Base-by-base conservation (phyloP, 23 tunicate species). In the Botrylloides violaceus region DNA sequence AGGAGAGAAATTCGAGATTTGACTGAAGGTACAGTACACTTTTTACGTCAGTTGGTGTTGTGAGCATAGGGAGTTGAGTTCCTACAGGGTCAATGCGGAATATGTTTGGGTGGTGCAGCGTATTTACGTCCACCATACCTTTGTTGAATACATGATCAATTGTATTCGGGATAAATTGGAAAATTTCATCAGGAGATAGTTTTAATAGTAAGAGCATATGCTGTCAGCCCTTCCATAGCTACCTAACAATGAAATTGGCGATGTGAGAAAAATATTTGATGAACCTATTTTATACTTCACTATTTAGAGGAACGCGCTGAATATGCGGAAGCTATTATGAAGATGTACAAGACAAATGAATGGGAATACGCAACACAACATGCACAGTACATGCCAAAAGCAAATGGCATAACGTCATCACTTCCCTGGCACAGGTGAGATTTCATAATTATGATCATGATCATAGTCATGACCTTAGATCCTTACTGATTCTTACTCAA, bases 341-440 rank as follows among this genome's bases (percentile, higher is more conserved):
- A 63, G 33, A 23, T 87, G 49, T 80, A 87, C 38, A 48, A 75
- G 59, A 59, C 82, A 22, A 73, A 74, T 39, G 47, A 80, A 30
- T 87, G 95, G 95, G 95, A 87, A 68, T 76, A 64, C 60, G 82
- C 84, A n/a, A 63, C 65, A 39, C 55, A 61, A 2, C 86, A 76
- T 55, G 84, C 86, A 2, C 77, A 80, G 55, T 59, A 80, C 75
- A 73, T 87, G 84, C 85, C 85, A 4, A 72, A 81, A 29, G 82
- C 95, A 4, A 55, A 87, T 76, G 95, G 95, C 6, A 62, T 27
- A 20, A 32, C 65, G 7, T 66, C 65, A 20, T 70, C 86, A 9
- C 49, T 87, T 28, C 95, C 95, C 1, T 87, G 95, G 95, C 95
- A 87, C 34, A 80, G 95, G 95, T 87, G 4, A 26, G 79, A 19